Evolutionary conservation across 2,888 invertebrate species (phyloP), one percentile per base, ranked within the genome.

Genomic region (Diadegma fenestrale): DNA sequence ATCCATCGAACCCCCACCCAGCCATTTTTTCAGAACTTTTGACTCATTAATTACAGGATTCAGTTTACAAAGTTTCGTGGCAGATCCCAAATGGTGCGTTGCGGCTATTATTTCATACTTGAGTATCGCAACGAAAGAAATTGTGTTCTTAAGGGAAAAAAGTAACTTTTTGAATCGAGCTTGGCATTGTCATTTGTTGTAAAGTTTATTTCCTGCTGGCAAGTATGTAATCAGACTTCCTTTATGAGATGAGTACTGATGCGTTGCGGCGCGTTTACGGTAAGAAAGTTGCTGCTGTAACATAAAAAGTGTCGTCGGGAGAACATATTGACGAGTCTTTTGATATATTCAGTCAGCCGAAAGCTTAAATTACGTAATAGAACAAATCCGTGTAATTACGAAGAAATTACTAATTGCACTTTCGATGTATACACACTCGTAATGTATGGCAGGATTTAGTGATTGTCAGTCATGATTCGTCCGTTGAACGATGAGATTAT

Each of bases 351-450:
- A 26, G 37, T 45, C 22, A 37, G 68, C 43, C 61, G 54, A 61
- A 26, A 72, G 72, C 64, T 54, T 17, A 2, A 17, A 17, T 54
- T 48, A 58, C 45, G 75, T 45, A 68, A 81, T 68, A 33, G 61
- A 69, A 75, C 75, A 22, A 69, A 75, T 66, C 12, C 61, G 41
- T 68, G 75, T 61, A 61, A 75, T 81, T 75, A 75, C 61, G 48
- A 75, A 58, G 66, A 81, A 75, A 81, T 69, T 75, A 45, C 75
- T 75, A 68, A 75, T 81, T 81, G 19, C 19, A 37, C 33, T 37
- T n/a, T 19, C 58, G 19, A 26, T 69, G 19, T 66, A 4, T 76
- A 22, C 17, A 43, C 48, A 26, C 43, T 12, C 33, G n/a, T n/a
- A n/a, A 45, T 14, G 17, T 72, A 51, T 54, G 26, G 43, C 58